A percentile compares a stretch with the other conserved stretches of the same genome.
Evolutionary conservation across 2,113 vertebrate genomes (phyloP).

Genomic region (Otocyon megalotis): DNA sequence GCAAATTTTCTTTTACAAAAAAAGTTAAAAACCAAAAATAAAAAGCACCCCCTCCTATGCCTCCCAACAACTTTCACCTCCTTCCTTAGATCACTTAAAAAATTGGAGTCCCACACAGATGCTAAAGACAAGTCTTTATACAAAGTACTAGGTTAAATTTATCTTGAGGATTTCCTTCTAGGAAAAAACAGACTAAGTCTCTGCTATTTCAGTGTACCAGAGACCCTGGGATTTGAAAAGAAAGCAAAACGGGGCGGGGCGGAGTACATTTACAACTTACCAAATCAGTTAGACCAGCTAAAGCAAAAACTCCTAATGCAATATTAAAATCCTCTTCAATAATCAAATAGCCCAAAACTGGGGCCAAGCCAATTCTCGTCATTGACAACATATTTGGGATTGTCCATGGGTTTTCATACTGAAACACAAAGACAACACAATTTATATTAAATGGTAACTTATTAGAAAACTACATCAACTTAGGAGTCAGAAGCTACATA

Average conservation of each 20-base stretch:
- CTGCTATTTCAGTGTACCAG: neutral
- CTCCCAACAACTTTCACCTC: neutral
- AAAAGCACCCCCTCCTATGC: neutral
- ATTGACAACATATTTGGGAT: constrained; percentile 97
- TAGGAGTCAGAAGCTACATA: neutral
- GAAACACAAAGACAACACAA: constrained; percentile 64
- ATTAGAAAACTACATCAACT: neutral
- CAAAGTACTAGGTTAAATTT: neutral
- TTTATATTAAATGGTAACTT: constrained; percentile 63
- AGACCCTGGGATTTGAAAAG: neutral
- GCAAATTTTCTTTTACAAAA: constrained; percentile 27
- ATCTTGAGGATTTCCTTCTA: neutral
- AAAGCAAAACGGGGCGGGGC: neutral
- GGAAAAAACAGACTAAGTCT: constrained; percentile 19
- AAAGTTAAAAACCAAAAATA: constrained; percentile 22
- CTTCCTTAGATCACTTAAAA: neutral
- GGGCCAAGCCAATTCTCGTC: constrained; percentile 94
- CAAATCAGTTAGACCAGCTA: constrained; percentile 97
- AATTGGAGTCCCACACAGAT: neutral
- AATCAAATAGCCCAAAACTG: constrained; percentile 95
- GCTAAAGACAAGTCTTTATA: constrained; percentile 29
- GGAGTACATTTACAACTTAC: constrained; percentile 85
- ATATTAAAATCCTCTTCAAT: constrained; percentile 94
- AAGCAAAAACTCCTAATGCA: constrained; percentile 93
- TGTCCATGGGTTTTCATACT: constrained; percentile 99